A percentile compares a stretch with the other conserved stretches of the same genome.
phyloP scores from a whole-genome alignment of 2,113 vertebrate species.

The Mohoua ochrocephala region DNA sequence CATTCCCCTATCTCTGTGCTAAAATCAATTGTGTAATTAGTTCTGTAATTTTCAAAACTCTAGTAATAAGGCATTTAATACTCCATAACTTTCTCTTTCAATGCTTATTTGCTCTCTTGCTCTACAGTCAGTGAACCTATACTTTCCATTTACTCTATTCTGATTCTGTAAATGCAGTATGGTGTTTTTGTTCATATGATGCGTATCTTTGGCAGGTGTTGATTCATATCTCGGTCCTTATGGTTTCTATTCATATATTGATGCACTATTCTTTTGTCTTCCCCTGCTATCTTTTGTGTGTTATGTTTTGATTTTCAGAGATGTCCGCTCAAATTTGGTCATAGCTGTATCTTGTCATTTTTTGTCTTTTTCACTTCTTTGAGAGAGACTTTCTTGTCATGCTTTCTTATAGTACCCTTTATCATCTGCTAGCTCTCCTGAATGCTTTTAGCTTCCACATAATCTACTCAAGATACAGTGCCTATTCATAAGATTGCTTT shows the following conservation, averaged over 20 bases:
- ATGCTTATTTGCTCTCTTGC: background rate
- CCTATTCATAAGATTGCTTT: background rate
- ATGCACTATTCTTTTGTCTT: background rate
- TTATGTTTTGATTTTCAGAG: background rate
- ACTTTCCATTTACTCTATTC: background rate
- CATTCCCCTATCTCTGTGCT: rapidly evolving
- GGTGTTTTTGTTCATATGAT: background rate
- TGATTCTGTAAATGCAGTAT: background rate
- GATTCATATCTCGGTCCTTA: background rate
- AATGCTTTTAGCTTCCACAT: background rate
- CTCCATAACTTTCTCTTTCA: background rate
- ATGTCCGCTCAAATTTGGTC: background rate
- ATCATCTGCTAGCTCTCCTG: background rate
- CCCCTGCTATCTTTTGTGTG: background rate
- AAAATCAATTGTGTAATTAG: background rate
- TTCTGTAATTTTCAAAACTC: background rate
- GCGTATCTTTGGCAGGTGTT: background rate
- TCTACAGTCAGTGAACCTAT: background rate
- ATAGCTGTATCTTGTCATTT: background rate
- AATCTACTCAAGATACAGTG: background rate
- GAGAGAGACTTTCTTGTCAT: background rate
- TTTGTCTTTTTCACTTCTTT: background rate
- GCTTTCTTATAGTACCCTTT: background rate
- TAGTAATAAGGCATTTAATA: background rate
- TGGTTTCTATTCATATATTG: background rate